These are phyloP conservation scores for Cottus gobio DNA, from an alignment of 2,113 vertebrate species.

Conservation along the genomic window DNA sequence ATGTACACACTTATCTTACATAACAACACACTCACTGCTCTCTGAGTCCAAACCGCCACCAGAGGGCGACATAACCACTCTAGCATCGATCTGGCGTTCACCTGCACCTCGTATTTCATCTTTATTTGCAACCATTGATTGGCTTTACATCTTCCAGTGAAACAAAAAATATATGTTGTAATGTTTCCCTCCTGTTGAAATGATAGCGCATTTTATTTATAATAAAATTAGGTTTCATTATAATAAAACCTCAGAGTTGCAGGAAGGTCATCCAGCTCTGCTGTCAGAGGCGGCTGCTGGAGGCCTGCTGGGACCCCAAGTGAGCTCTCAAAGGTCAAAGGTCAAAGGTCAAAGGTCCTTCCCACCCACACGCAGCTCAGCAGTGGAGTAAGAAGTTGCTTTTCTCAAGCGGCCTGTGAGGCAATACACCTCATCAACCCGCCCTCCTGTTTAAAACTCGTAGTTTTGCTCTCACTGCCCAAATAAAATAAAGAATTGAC, in stretches of 20 bases:
- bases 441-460: neutral
- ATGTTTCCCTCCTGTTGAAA: no score
- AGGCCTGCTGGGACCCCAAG: conserved; percentile 77
- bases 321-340: conserved; percentile 12
- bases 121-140: no score
- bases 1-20: no score
- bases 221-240: neutral
- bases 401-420: conserved; percentile 3
- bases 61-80: no score
- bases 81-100: no score
- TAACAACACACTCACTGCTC: no score
- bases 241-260: neutral
- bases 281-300: neutral
- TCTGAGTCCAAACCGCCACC: no score
- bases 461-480: neutral
- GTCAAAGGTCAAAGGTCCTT: conserved; percentile 24
- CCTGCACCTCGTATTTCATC: no score
- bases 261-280: no score
- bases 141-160: no score
- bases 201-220: no score
- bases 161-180: no score
- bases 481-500: neutral
- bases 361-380: neutral
- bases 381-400: neutral
- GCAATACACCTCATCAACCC: neutral